Evolutionary conservation across 2,888 invertebrate genomes (phyloP).

Genomic region (Cataglyphis livida): DNA sequence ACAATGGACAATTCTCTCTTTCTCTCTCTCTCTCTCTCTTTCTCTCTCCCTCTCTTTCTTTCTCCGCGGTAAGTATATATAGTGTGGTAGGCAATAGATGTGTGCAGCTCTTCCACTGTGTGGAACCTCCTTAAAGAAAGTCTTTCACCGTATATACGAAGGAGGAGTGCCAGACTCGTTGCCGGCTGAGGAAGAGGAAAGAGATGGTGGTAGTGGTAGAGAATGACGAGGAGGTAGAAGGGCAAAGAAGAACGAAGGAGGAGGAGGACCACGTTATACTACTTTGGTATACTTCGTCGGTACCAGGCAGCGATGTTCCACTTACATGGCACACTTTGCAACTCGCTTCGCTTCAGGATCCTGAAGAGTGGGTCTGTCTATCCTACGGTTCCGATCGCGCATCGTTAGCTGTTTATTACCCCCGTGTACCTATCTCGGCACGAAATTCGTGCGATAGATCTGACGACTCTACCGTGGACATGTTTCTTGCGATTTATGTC

Average conservation of each 20-base stretch:
- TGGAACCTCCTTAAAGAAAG: slow-evolving; percentile 82
- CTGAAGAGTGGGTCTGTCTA: slow-evolving; percentile 80
- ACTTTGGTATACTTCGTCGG: slow-evolving; percentile 84
- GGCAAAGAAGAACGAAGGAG: slow-evolving; percentile 75
- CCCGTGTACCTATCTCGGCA: slow-evolving; percentile 50
- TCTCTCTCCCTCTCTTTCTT: not conserved
- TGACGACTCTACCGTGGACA: slow-evolving; percentile 38
- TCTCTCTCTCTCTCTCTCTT: not conserved
- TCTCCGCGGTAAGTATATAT: slow-evolving; percentile 3
- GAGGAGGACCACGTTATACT: slow-evolving; percentile 77
- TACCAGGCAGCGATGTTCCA: slow-evolving; percentile 85
- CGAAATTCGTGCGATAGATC: slow-evolving; percentile 65
- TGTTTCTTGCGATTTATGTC: not conserved
- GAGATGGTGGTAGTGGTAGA: slow-evolving; percentile 43
- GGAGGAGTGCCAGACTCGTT: slow-evolving; percentile 62
- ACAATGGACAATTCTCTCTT: slow-evolving; percentile 68
- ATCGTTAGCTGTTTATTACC: slow-evolving; percentile 63
- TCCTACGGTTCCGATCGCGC: slow-evolving; percentile 72
- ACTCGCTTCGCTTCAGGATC: slow-evolving; percentile 81
- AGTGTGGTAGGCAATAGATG: slow-evolving; percentile 59
- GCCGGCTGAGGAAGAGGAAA: slow-evolving; percentile 38
- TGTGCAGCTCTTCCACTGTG: slow-evolving; percentile 60
- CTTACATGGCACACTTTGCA: slow-evolving; percentile 85
- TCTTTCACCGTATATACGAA: slow-evolving; percentile 82
- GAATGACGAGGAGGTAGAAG: slow-evolving; percentile 60